Percentiles rank a stretch among this genome's conserved stretches.
phyloP scores from a whole-genome alignment of 2,888 invertebrate species.

The Trichacis sp. region DNA sequence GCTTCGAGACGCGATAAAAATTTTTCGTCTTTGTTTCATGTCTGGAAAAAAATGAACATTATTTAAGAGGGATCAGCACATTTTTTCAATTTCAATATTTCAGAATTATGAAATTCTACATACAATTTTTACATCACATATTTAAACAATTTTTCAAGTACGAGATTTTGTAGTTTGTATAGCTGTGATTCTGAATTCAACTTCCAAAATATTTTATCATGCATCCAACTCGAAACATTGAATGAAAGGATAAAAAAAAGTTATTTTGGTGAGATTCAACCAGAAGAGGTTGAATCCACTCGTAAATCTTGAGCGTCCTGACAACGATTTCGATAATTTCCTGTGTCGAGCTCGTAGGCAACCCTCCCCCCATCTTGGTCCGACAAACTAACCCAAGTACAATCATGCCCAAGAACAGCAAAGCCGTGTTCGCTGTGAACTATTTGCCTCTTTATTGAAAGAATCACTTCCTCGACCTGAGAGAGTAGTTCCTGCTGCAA shows the following conservation, averaged over 20 bases:
- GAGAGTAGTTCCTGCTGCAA: constrained; percentile 59
- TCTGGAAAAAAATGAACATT: constrained; percentile 57
- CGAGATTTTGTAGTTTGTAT: too few species aligned
- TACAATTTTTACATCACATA: too few species aligned
- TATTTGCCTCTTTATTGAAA: constrained; percentile 55
- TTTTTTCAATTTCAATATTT: too few species aligned
- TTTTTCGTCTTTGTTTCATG: constrained; percentile 72
- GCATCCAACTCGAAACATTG: too few species aligned
- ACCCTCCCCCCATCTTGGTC: constrained; percentile 56
- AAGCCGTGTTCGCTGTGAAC: constrained; percentile 56
- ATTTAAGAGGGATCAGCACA: too few species aligned
- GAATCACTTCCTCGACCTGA: constrained; percentile 53
- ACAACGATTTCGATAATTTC: constrained; percentile 61
- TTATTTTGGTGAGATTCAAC: too few species aligned
- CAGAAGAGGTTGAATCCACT: constrained; percentile 47
- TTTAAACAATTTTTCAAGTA: too few species aligned
- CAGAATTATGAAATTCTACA: too few species aligned
- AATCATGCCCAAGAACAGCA: constrained; percentile 55
- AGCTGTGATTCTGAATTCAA: too few species aligned
- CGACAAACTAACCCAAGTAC: constrained; percentile 58
- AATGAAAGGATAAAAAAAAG: too few species aligned
- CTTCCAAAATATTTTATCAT: too few species aligned
- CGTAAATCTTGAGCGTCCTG: constrained; percentile 56
- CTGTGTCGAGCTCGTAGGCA: constrained; percentile 51
- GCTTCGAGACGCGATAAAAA: constrained; percentile 67